Conservation (phyloP, 2,797 vertebrate genomes). For the Meriones psammophilus region DNA sequence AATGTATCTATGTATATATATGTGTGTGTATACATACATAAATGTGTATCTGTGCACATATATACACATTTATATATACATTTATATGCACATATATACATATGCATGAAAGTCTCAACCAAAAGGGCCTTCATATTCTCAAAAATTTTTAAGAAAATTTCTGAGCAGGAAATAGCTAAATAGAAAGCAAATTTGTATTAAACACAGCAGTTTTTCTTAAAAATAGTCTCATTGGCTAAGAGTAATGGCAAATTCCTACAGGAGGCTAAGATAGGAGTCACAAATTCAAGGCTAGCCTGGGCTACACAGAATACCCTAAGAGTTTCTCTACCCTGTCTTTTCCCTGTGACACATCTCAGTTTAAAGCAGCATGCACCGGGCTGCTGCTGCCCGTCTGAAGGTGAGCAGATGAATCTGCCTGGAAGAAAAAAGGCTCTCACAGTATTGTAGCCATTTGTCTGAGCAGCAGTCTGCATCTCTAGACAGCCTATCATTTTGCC, state of each 20-base stretch:
- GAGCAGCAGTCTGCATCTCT: conserved; percentile 7
- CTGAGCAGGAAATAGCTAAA: conserved; percentile 31
- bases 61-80: too few species aligned
- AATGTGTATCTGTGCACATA: too few species aligned
- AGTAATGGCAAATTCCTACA: not conserved
- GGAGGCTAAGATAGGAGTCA: not conserved
- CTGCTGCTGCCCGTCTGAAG: not conserved
- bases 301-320: not conserved
- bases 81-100: too few species aligned
- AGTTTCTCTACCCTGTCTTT: conserved; percentile 1
- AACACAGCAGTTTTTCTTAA: conserved; percentile 17
- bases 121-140: not conserved
- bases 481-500: conserved; percentile 16
- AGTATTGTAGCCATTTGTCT: not conserved
- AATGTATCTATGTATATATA: too few species aligned
- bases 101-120: not conserved
- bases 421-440: not conserved
- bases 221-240: not conserved
- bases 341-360: not conserved
- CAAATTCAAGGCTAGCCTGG: not conserved
- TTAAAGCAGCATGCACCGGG: not conserved
- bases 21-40: too few species aligned
- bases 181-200: conserved; percentile 43
- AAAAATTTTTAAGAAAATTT: not conserved
- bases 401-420: not conserved